These are phyloP conservation scores for Ceratosolen fusciceps DNA, from an alignment of 1,140 invertebrate species.

Conservation along the genomic window DNA sequence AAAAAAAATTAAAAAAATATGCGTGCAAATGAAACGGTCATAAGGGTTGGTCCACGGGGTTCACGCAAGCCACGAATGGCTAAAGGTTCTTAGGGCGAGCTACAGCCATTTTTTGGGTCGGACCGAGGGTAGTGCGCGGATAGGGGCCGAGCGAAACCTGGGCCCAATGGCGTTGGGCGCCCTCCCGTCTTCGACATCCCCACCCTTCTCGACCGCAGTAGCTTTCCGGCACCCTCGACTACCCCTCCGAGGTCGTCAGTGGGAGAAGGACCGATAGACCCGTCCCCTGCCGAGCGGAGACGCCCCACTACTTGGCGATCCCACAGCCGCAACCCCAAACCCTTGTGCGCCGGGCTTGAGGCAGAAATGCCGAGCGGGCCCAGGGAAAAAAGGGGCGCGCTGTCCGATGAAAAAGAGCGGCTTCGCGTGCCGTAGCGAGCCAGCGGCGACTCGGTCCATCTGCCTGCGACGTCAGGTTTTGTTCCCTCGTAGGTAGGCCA, in stretches of 20 bases:
- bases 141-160: not conserved
- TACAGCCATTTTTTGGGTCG: conserved; percentile 41
- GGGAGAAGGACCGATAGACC: not conserved
- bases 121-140: not conserved
- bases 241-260: no score
- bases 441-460: conserved; percentile 70
- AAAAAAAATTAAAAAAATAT: conserved; percentile 34
- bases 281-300: not conserved
- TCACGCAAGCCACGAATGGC: conserved; percentile 36
- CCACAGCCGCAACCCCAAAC: not conserved
- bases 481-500: conserved; percentile 57
- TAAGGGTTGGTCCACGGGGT: conserved; percentile 11
- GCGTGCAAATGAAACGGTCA: not conserved
- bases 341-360: not conserved
- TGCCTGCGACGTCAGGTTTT: conserved; percentile 66
- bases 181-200: no score
- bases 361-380: not conserved
- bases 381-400: conserved; percentile 34
- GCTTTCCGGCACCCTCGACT: no score
- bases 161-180: conserved; percentile 17
- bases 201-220: no score
- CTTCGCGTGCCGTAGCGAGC: conserved; percentile 47
- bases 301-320: not conserved
- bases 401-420: conserved; percentile 5
- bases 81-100: conserved; percentile 38